Evolutionary conservation across 2,113 vertebrate species (phyloP).

Genomic region (Ctenomys sociabilis): DNA sequence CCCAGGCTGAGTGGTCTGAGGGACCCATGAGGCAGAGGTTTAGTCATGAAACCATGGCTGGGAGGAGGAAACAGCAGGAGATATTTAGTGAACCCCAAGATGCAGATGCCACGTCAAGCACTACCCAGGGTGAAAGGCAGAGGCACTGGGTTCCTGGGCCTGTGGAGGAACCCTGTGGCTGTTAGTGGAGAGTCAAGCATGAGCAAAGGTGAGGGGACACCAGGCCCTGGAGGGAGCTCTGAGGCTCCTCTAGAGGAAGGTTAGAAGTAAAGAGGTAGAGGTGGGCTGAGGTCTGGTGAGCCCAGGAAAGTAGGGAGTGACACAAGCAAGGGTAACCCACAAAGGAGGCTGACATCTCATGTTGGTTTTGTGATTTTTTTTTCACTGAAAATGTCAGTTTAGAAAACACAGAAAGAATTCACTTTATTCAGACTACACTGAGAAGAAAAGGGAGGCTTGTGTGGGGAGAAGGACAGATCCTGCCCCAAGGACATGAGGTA

Average conservation of each 20-base stretch:
- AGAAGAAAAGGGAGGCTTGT: constrained; percentile 23
- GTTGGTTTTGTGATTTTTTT: constrained; percentile 5
- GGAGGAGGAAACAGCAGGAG: background rate
- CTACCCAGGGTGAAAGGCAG: background rate
- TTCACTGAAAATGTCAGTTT: constrained; percentile 77
- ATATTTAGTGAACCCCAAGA: background rate
- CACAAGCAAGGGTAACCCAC: constrained; percentile 65
- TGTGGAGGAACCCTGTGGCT: background rate
- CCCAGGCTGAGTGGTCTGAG: background rate
- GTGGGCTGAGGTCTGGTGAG: background rate
- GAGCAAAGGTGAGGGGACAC: background rate
- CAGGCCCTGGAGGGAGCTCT: background rate
- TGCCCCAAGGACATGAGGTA: constrained; percentile 67
- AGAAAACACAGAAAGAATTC: constrained; percentile 77
- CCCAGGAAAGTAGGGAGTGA: constrained; percentile 25
- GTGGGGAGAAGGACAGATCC: constrained; percentile 56
- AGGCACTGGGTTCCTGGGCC: background rate
- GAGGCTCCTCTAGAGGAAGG: background rate
- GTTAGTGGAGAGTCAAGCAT: too few relatives aligned
- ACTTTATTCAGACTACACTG: constrained; percentile 74
- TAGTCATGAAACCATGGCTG: background rate
- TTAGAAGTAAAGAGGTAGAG: background rate
- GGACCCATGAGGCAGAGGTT: background rate
- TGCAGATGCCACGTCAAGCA: background rate
- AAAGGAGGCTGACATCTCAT: constrained; percentile 66